These are phyloP conservation scores for Drosophila littoralis DNA, from an alignment of 1,140 invertebrate species.

Conservation along the genomic window DNA sequence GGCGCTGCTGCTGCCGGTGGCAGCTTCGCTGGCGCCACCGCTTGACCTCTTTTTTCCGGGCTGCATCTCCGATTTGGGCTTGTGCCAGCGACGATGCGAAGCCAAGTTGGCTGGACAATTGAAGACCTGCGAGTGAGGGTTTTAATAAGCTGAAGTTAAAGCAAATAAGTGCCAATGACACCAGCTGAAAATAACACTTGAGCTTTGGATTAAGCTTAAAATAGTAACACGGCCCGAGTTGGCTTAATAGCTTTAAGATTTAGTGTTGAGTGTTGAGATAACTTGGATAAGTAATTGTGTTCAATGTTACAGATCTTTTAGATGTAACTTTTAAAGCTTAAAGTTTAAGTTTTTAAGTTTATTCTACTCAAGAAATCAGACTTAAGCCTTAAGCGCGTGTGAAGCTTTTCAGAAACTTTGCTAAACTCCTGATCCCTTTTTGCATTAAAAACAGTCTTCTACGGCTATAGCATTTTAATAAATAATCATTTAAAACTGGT, in stretches of 20 bases:
- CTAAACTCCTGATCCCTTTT: no score
- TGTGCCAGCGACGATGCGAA: conserved; percentile 98
- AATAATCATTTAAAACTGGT: no score
- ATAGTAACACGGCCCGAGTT: background rate
- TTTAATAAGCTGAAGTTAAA: conserved; percentile 38
- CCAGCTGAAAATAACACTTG: background rate
- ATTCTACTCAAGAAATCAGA: no score
- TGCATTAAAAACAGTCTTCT: no score
- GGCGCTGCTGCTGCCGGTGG: conserved; percentile 70
- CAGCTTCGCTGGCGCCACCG: conserved; percentile 84
- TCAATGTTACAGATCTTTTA: no score
- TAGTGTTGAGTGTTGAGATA: no score
- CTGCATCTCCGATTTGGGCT: conserved; percentile 87
- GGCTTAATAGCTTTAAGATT: background rate
- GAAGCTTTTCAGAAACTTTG: no score
- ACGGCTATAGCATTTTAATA: no score
- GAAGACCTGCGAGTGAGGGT: conserved; percentile 88
- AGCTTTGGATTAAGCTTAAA: background rate
- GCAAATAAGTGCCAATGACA: background rate
- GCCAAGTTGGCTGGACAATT: conserved; percentile 99
- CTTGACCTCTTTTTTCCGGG: conserved; percentile 52
- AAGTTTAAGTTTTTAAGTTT: no score
- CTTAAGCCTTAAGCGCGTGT: no score
- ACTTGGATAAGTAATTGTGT: no score
- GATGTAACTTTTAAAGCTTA: no score